Evolutionary conservation across 92 coral and sea anemone genomes (phyloP).

Genomic region (Montipora capitata): DNA sequence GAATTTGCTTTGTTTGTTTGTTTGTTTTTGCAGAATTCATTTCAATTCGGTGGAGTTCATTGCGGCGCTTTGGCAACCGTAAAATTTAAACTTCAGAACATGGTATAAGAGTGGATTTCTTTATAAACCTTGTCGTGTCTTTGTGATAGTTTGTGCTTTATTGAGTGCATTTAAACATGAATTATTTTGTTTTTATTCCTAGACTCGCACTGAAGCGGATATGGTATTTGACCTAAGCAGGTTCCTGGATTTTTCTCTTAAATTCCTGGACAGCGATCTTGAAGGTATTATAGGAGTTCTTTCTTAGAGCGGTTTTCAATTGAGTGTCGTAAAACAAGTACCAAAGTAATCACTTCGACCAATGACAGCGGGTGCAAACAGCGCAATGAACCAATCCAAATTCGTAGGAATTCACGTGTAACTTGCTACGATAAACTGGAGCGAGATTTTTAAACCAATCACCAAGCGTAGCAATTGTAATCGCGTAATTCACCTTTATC

Average conservation of each 20-base stretch:
- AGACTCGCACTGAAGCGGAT: constrained; percentile 95
- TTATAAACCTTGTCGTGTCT: background rate
- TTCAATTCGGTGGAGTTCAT: constrained; percentile 95
- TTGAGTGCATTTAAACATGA: background rate
- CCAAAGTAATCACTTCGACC: too few relatives aligned
- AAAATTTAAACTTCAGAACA: constrained; percentile 81
- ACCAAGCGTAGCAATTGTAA: too few relatives aligned
- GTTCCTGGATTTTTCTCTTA: constrained; percentile 89
- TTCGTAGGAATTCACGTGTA: too few relatives aligned
- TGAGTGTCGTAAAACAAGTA: too few relatives aligned
- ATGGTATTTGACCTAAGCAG: constrained; percentile 92
- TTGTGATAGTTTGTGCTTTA: background rate
- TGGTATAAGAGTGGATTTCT: constrained; percentile 36
- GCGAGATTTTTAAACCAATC: too few relatives aligned
- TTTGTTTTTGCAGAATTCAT: constrained; percentile 70
- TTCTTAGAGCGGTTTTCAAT: background rate
- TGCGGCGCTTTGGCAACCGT: constrained; percentile 94
- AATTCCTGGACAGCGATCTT: constrained; percentile 85
- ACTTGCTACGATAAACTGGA: too few relatives aligned
- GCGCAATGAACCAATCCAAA: too few relatives aligned
- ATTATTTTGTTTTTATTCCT: constrained; percentile 5
- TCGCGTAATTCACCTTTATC: too few relatives aligned
- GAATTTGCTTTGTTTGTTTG: background rate
- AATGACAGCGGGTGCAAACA: too few relatives aligned
- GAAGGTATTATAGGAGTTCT: constrained; percentile 45